Base-by-base conservation (phyloP, 2,797 vertebrate genomes). In the Enteromius mattozi region DNA sequence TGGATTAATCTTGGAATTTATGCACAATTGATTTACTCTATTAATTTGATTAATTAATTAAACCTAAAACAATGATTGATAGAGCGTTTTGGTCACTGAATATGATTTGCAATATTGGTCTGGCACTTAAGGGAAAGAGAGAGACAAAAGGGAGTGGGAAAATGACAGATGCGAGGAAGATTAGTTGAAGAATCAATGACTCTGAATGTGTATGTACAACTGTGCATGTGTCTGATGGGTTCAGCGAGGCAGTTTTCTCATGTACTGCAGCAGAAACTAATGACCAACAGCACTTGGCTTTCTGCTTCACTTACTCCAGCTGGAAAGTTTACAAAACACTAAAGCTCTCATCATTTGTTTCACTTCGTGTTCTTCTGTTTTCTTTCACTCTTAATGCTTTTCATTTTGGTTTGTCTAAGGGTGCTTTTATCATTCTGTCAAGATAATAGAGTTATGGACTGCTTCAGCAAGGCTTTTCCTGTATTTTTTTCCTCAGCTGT, bases 401-500 rank as follows among this genome's bases (percentile, higher is more conserved):
- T 72, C 24, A 5, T 54, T 49, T 24, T 56, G 54, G 81, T 78
- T 30, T 56, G 33, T 63, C 30, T 61, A 14, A 59, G 19, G 66
- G 30, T 66, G 16, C 30, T 63, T 71, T 40, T 40, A 21, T 71
- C 19, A 8, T 40, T 24, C 49, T 78, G 35, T 42, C 33, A 7
- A 77, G 54, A 27, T 68, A 33, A 79, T 66, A 16, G 47, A 81
- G 13, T 49, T 70, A 63, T 30, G 7, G 76, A 17, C 49, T 68
- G 24, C 65, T 24, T 75, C 40, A 35, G 21, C 16, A n/a, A 47
- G 33, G 70, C 19, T 65, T 69, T 78, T 59, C 16, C 54, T 72
- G 0, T 65, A 40, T 27, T 71, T 37, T 81, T 88, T 84, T 19
- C 87, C 47, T 40, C 63, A 99, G 98, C 98, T 87, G 94, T 96